Evolutionary conservation across 2,113 vertebrate genomes (phyloP).

Genomic region (Callopanchax toddi): DNA sequence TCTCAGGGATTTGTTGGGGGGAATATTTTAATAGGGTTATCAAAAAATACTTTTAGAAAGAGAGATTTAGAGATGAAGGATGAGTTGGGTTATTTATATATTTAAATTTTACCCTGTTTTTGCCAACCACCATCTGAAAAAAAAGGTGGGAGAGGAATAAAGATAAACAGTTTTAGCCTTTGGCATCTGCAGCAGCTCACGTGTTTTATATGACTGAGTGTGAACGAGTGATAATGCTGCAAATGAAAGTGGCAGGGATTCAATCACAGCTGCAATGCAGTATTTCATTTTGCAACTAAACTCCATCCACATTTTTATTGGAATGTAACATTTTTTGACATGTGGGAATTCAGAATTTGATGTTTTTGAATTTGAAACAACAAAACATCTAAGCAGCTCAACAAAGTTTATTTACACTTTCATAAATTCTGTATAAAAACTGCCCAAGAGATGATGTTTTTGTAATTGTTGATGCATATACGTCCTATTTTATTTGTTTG

Average conservation of each 20-base stretch:
- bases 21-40: slow-evolving; percentile 71
- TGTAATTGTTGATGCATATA: background rate
- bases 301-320: slow-evolving; percentile 16
- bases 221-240: slow-evolving; percentile 50
- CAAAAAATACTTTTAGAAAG: slow-evolving; percentile 30
- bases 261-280: slow-evolving; percentile 54
- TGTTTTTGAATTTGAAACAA: background rate
- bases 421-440: background rate
- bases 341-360: background rate
- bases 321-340: slow-evolving; percentile 4
- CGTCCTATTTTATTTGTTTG: background rate
- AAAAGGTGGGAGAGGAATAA: slow-evolving; percentile 29
- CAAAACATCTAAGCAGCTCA: background rate
- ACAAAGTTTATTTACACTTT: background rate
- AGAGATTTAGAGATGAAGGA: slow-evolving; percentile 54
- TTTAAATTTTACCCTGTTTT: slow-evolving; percentile 37
- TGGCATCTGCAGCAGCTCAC: slow-evolving; percentile 50
- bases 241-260: slow-evolving; percentile 39
- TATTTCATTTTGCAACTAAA: slow-evolving; percentile 11
- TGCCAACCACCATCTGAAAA: slow-evolving; percentile 27
- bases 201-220: slow-evolving; percentile 55
- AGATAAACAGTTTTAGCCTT: slow-evolving; percentile 66
- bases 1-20: slow-evolving; percentile 64
- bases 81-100: slow-evolving; percentile 44
- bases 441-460: too few species aligned